A percentile compares a stretch with the other conserved stretches of the same genome.
phyloP scores from a whole-genome alignment of 2,797 vertebrate species.

The Diglossa cyanea region DNA sequence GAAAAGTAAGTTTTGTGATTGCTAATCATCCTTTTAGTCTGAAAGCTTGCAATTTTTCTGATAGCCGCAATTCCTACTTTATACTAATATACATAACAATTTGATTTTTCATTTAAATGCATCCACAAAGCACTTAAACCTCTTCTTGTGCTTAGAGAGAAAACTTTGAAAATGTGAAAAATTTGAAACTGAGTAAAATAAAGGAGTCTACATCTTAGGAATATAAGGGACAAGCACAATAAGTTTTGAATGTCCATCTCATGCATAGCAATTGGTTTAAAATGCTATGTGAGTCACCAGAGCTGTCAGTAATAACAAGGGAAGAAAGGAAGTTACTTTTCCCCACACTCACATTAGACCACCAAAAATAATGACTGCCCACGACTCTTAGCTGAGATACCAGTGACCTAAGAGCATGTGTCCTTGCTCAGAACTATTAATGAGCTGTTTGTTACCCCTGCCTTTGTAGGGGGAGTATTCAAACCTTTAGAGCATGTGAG shows the following conservation, averaged over 20 bases:
- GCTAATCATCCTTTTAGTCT: not conserved
- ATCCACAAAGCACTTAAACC: not conserved
- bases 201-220: not conserved
- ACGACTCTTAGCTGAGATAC: not conserved
- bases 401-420: not conserved
- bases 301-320: not conserved
- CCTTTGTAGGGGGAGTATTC: not conserved
- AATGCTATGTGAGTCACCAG: not conserved
- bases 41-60: not conserved
- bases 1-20: not conserved
- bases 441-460: constrained; percentile 39
- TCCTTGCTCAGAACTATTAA: constrained; percentile 34
- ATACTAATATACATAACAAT: not conserved
- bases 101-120: not conserved
- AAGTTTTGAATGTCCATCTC: not conserved
- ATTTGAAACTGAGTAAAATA: not conserved
- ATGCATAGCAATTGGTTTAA: not conserved
- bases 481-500: constrained; percentile 29
- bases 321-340: constrained; percentile 18
- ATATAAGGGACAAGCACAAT: not conserved
- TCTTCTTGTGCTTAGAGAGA: not conserved
- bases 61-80: not conserved
- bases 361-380: constrained; percentile 6
- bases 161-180: not conserved
- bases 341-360: not conserved